phyloP scores from a whole-genome alignment of 2,113 vertebrate species.

The Passer domesticus region DNA sequence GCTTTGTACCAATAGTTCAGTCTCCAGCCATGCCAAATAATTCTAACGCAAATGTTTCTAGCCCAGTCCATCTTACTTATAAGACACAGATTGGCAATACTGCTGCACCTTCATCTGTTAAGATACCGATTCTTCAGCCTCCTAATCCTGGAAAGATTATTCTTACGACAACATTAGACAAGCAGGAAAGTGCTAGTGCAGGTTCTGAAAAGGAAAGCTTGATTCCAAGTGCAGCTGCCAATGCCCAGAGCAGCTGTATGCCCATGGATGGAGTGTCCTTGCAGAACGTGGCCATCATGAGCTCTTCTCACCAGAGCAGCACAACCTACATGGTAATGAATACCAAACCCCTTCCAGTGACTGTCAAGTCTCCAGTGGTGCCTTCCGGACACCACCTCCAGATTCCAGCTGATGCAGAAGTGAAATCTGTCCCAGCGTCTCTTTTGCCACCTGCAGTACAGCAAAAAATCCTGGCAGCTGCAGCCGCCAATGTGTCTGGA shows the following conservation, averaged over 20 bases:
- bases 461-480: slow-evolving; percentile 76
- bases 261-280: slow-evolving; percentile 51
- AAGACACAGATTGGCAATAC: slow-evolving; percentile 61
- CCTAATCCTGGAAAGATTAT: slow-evolving; percentile 69
- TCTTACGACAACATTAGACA: slow-evolving; percentile 67
- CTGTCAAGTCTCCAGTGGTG: slow-evolving; percentile 67
- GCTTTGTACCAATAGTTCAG: slow-evolving; percentile 67
- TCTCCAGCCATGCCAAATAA: slow-evolving; percentile 63
- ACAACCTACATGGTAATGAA: slow-evolving; percentile 61
- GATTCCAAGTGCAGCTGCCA: slow-evolving; percentile 1
- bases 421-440: slow-evolving; percentile 80
- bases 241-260: slow-evolving; percentile 49
- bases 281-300: slow-evolving; percentile 33
- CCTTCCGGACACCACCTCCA: slow-evolving; percentile 82
- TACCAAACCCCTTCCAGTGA: slow-evolving; percentile 47
- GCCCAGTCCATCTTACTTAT: slow-evolving; percentile 62
- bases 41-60: slow-evolving; percentile 50
- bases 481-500: slow-evolving; percentile 48
- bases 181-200: slow-evolving; percentile 50
- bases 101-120: slow-evolving; percentile 55
- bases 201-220: slow-evolving; percentile 56
- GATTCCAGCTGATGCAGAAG: slow-evolving; percentile 82
- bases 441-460: slow-evolving; percentile 77
- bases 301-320: slow-evolving; percentile 48
- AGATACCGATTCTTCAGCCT: slow-evolving; percentile 67